Percentiles rank a stretch among this genome's conserved stretches.
These are phyloP conservation scores for Thermophis baileyi DNA, from an alignment of 2,113 vertebrate genomes.

Conservation along the genomic window DNA sequence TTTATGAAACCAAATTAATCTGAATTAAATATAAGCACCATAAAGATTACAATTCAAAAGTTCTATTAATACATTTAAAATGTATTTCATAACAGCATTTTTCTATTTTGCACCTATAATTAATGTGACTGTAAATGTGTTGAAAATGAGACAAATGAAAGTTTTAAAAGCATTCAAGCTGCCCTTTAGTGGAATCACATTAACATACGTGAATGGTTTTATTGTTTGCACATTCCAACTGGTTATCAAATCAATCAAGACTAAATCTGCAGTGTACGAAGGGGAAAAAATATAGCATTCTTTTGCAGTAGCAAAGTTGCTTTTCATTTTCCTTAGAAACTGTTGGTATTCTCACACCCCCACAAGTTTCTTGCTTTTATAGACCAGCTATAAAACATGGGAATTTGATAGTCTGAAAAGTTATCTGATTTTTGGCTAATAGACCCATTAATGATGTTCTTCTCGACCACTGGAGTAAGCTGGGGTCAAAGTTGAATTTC, in stretches of 20 bases:
- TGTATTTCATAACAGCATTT: slow-evolving; percentile 29
- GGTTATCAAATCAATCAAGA: slow-evolving; percentile 29
- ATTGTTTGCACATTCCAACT: slow-evolving; percentile 40
- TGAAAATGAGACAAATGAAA: slow-evolving; percentile 32
- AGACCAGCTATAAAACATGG: not conserved
- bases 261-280: slow-evolving; percentile 32
- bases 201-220: slow-evolving; percentile 30
- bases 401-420: not conserved
- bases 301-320: slow-evolving; percentile 16
- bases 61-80: slow-evolving; percentile 40
- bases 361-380: not conserved
- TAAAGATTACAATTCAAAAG: slow-evolving; percentile 35
- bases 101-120: slow-evolving; percentile 40
- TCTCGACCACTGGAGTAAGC: not conserved
- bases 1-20: slow-evolving; percentile 40
- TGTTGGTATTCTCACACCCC: not conserved
- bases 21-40: slow-evolving; percentile 49
- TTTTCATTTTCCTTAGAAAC: not conserved
- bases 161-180: slow-evolving; percentile 33
- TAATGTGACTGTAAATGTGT: slow-evolving; percentile 32
- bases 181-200: slow-evolving; percentile 34
- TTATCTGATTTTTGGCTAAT: not conserved
- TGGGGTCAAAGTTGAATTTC: not conserved
- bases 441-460: not conserved
- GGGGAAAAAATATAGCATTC: slow-evolving; percentile 22